Base-by-base conservation (phyloP, 1,140 invertebrate species). In the Drosophila mayri region DNA sequence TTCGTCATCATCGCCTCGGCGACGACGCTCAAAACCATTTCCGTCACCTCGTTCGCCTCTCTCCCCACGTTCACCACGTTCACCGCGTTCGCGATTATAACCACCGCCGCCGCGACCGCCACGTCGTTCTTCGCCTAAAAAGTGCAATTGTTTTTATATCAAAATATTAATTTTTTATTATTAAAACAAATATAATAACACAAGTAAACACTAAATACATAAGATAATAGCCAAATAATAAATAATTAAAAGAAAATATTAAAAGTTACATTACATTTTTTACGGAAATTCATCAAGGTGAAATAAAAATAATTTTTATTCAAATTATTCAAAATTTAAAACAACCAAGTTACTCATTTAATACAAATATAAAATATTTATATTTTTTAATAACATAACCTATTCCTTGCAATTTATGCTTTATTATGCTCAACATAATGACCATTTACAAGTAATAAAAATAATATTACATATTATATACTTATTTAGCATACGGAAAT, bases 1-100 rank as follows among this genome's bases (percentile, higher is more conserved):
- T 6, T 91, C 90, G n/a, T 84, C 66, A 49, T 72, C 70, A 8
- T 76, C 60, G 12, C 68, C 59, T 41, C 76, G 77, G 37, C 72
- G 76, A 43, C 84, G 77, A 11, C 65, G 68, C 5, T 70, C 68
- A 25, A 32, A 68, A 12, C 61, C 61, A 9, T 46, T 46, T 22
- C 38, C 55, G 14, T 68, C 73, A 2, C 54, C 64, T 10, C 58
- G 59, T 28, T 58, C 52, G 3, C 62, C 49, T 1, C 79, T 66
- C 41, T 80, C 70, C 0, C 64, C 63, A 4, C 54, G 40, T 7
- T 47, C 70, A 14, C 47, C 52, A 11, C 50, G 50, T 12, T 67
- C 64, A 12, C 71, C 63, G 37, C 62, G 63, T 20, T 80, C 50
- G 41, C 65, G 61, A 41, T 68, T 66, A 54, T 60, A 74, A 37